A percentile compares a stretch with the other conserved stretches of the same genome.
phyloP scores from a whole-genome alignment of 2,888 invertebrate genomes.

The Bursaphelenchus okinawaensis region DNA sequence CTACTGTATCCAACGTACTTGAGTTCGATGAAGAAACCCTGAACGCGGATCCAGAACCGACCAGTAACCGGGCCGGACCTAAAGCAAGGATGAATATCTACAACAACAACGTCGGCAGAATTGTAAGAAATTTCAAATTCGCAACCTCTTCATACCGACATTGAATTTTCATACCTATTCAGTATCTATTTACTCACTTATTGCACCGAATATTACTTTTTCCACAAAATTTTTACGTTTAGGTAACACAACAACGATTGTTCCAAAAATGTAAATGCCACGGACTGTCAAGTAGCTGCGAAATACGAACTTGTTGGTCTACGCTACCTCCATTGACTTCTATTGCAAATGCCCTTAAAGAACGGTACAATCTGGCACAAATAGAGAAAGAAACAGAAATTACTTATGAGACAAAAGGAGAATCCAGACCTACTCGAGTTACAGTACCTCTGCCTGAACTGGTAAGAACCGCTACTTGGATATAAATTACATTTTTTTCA shows the following conservation, averaged over 20 bases:
- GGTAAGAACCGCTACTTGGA: background rate
- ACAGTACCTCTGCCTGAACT: conserved; percentile 9
- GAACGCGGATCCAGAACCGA: background rate
- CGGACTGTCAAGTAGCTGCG: conserved; percentile 77
- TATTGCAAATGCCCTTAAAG: conserved; percentile 57
- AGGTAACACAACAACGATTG: conserved; percentile 65
- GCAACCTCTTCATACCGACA: conserved; percentile 27
- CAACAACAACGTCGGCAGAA: conserved; percentile 73
- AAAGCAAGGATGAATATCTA: conserved; percentile 67
- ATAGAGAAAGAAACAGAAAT: conserved; percentile 1
- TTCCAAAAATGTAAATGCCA: conserved; percentile 74
- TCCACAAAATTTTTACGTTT: background rate
- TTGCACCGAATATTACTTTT: background rate
- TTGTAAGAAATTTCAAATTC: conserved; percentile 63
- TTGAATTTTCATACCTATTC: background rate
- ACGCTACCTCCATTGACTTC: conserved; percentile 66
- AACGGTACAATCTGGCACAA: conserved; percentile 16
- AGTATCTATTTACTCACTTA: background rate
- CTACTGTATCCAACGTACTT: background rate
- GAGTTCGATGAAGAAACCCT: conserved; percentile 1
- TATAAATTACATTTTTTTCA: too few species aligned
- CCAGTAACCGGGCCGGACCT: conserved; percentile 12
- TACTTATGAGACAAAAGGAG: conserved; percentile 14
- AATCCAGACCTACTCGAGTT: background rate
- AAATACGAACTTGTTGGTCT: conserved; percentile 74